These are phyloP conservation scores for Gouania willdenowi DNA, from an alignment of 2,797 vertebrate species.

Conservation along the genomic window DNA sequence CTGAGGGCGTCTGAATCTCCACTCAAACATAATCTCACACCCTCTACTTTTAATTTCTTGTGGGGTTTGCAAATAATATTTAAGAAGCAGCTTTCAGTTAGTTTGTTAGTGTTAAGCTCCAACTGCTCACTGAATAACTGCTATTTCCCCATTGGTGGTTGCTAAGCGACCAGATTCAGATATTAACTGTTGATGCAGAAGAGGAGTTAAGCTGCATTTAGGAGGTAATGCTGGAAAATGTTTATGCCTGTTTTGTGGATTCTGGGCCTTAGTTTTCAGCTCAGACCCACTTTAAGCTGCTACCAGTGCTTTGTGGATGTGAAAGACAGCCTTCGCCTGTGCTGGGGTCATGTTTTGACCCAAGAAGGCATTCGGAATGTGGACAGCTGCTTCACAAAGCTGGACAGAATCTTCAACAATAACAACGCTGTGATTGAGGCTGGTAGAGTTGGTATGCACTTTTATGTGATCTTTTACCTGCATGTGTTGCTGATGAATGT, in stretches of 20 bases:
- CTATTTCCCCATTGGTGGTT: slow-evolving; percentile 5
- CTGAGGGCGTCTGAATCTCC: slow-evolving; percentile 32
- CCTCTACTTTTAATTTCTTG: not conserved
- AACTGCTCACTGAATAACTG: not conserved
- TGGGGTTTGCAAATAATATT: not conserved
- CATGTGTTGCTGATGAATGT: too few species aligned
- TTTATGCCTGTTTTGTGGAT: slow-evolving; percentile 26
- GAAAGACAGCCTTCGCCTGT: slow-evolving; percentile 38
- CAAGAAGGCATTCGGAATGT: slow-evolving; percentile 40
- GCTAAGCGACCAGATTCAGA: slow-evolving; percentile 32
- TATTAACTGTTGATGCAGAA: slow-evolving; percentile 10
- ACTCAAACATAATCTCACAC: slow-evolving; percentile 7
- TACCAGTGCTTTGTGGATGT: slow-evolving; percentile 60
- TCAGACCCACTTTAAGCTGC: slow-evolving; percentile 47
- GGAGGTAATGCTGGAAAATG: slow-evolving; percentile 38
- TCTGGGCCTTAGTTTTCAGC: slow-evolving; percentile 26
- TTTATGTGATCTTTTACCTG: too few species aligned
- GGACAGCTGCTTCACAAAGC: slow-evolving; percentile 53
- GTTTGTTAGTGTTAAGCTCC: not conserved
- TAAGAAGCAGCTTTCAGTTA: not conserved
- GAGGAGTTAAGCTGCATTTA: not conserved
- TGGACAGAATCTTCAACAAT: slow-evolving; percentile 61
- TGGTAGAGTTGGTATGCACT: slow-evolving; percentile 71
- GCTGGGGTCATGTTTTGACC: slow-evolving; percentile 49
- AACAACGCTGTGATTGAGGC: slow-evolving; percentile 49